phyloP scores from a whole-genome alignment of 1,140 invertebrate genomes.

The Cydia pomonella region DNA sequence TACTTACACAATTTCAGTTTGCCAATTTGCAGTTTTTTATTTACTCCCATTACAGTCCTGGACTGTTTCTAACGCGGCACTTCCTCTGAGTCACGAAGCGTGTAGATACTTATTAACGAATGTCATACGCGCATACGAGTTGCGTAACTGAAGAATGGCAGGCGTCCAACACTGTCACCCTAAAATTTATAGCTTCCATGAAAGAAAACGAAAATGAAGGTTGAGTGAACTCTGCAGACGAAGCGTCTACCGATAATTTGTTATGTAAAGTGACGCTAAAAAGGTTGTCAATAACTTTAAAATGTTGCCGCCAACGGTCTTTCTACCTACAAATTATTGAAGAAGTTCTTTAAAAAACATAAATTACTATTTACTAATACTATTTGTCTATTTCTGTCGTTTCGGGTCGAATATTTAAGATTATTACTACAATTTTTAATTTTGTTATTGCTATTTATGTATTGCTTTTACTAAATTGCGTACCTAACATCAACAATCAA shows the following conservation, averaged over 20 bases:
- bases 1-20: slow-evolving; percentile 56
- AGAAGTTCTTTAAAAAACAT: no score
- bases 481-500: no score
- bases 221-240: slow-evolving; percentile 38
- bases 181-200: slow-evolving; percentile 52
- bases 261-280: slow-evolving; percentile 11
- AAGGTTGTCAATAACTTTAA: slow-evolving; percentile 4
- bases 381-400: no score
- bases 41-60: slow-evolving; percentile 41
- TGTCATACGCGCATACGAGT: slow-evolving; percentile 37
- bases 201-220: slow-evolving; percentile 52
- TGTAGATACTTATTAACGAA: slow-evolving; percentile 32
- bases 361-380: no score
- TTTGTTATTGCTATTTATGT: no score
- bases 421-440: no score
- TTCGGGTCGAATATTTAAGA: no score
- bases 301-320: background rate
- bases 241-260: slow-evolving; percentile 27
- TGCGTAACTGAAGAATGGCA: slow-evolving; percentile 54
- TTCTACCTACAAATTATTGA: slow-evolving; percentile 3
- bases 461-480: no score
- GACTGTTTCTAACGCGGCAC: slow-evolving; percentile 43
- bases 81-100: slow-evolving; percentile 48
- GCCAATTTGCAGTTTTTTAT: slow-evolving; percentile 51
- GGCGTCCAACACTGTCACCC: slow-evolving; percentile 47